These are phyloP conservation scores for Alloplasta piceator DNA, from an alignment of 2,888 invertebrate species.

Conservation along the genomic window DNA sequence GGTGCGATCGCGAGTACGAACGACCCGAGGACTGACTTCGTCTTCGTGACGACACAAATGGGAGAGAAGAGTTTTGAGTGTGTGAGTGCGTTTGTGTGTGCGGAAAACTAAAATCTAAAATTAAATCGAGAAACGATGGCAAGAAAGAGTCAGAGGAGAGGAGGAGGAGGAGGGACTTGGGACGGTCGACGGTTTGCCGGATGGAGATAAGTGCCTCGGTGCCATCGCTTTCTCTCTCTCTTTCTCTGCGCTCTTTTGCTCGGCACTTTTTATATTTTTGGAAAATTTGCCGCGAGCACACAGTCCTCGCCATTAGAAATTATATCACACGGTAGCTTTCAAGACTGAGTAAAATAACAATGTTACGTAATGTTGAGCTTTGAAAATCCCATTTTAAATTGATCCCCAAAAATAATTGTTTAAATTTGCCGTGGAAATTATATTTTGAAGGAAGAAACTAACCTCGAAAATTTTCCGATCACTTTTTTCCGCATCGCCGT, in stretches of 20 bases:
- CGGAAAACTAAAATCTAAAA: slow-evolving; percentile 77
- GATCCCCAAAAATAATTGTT: no score
- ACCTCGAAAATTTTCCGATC: no score
- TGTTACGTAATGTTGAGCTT: no score
- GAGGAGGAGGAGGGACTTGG: slow-evolving; percentile 3
- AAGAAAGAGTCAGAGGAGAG: slow-evolving; percentile 16
- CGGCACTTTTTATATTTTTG: slow-evolving; percentile 46
- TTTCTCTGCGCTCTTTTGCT: neutral
- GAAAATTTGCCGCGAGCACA: slow-evolving; percentile 33
- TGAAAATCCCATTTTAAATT: no score
- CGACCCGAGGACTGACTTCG: slow-evolving; percentile 63
- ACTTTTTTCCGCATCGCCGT: no score
- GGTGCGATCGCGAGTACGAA: slow-evolving; percentile 57
- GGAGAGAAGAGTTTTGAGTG: slow-evolving; percentile 37
- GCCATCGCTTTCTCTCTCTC: slow-evolving; percentile 27
- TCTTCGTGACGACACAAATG: slow-evolving; percentile 48
- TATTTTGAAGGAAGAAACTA: no score
- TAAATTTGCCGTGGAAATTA: no score
- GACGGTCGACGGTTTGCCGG: slow-evolving; percentile 58
- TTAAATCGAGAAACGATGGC: slow-evolving; percentile 72
- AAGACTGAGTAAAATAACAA: neutral
- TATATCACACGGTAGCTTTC: no score
- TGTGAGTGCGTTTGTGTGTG: slow-evolving; percentile 63
- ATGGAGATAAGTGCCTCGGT: slow-evolving; percentile 47
- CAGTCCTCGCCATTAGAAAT: neutral